Percentiles rank a stretch among this genome's conserved stretches.
Evolutionary conservation across 2,888 invertebrate genomes (phyloP).

Genomic region (Elysia crispata): DNA sequence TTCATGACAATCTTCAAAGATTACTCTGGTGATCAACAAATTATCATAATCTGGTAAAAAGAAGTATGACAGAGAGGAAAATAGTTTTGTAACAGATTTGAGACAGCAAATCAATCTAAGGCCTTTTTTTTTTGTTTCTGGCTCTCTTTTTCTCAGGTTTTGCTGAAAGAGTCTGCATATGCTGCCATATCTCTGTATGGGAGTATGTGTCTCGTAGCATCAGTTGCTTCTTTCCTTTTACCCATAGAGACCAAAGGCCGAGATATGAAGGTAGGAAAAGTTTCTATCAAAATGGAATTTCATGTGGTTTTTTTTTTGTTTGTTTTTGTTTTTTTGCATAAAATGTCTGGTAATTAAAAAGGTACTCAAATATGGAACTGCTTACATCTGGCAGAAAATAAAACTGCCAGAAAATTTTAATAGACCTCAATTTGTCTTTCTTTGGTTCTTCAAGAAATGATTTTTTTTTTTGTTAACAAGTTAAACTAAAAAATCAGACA

Average conservation of each 20-base stretch:
- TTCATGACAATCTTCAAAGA: too few species aligned
- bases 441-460: too few species aligned
- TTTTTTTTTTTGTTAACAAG: too few species aligned
- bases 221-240: constrained; percentile 86
- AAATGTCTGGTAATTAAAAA: background rate
- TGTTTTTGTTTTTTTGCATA: background rate
- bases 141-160: constrained; percentile 61
- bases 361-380: background rate
- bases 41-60: too few species aligned
- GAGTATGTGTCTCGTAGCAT: constrained; percentile 86
- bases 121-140: too few species aligned
- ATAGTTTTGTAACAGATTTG: too few species aligned
- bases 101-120: too few species aligned
- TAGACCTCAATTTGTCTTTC: too few species aligned
- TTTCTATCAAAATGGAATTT: background rate
- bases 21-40: too few species aligned
- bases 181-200: constrained; percentile 81
- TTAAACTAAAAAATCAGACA: too few species aligned
- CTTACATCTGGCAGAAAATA: background rate
- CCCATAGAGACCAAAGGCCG: constrained; percentile 90
- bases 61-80: too few species aligned
- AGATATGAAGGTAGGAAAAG: constrained; percentile 72
- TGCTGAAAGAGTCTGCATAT: constrained; percentile 71
- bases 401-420: too few species aligned
- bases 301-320: background rate